A percentile compares a stretch with the other conserved stretches of the same genome.
phyloP scores from a whole-genome alignment of 2,113 vertebrate genomes.

The Eretmochelys imbricata region DNA sequence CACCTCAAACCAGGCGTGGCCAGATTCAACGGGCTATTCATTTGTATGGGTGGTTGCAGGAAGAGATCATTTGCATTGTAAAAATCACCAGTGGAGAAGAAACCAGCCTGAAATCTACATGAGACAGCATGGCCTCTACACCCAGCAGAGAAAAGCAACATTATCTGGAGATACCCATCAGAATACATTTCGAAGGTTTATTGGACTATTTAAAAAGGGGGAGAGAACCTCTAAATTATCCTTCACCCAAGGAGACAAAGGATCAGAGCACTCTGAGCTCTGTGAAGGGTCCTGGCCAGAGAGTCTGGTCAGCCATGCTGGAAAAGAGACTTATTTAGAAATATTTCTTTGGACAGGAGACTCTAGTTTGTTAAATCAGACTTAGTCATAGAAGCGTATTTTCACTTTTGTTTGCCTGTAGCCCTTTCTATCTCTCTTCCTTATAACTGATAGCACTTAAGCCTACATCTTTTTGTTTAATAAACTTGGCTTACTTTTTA shows the following conservation, averaged over 20 bases:
- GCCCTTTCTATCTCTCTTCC: neutral
- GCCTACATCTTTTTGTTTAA: neutral
- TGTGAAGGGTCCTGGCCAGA: neutral
- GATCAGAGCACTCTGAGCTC: too few species aligned
- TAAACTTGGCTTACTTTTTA: neutral
- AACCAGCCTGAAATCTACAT: too few species aligned
- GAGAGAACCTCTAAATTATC: too few species aligned
- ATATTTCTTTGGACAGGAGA: neutral
- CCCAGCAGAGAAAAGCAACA: too few species aligned
- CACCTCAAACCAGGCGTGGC: neutral
- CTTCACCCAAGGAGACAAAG: too few species aligned
- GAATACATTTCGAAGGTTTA: too few species aligned
- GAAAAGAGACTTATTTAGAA: neutral
- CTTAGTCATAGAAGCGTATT: neutral
- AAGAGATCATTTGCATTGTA: too few species aligned
- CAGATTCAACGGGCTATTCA: neutral
- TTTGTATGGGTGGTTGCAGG: neutral
- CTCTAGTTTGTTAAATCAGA: neutral
- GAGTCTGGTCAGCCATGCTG: neutral
- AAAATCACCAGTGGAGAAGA: too few species aligned
- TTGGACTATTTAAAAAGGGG: too few species aligned
- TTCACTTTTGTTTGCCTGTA: neutral
- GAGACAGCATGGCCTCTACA: too few species aligned
- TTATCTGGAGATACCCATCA: too few species aligned
- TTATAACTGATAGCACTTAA: neutral